Percentiles rank a stretch among this genome's conserved stretches.
Conservation (phyloP, 2,113 vertebrate genomes). For the Nycticryphes semicollaris region DNA sequence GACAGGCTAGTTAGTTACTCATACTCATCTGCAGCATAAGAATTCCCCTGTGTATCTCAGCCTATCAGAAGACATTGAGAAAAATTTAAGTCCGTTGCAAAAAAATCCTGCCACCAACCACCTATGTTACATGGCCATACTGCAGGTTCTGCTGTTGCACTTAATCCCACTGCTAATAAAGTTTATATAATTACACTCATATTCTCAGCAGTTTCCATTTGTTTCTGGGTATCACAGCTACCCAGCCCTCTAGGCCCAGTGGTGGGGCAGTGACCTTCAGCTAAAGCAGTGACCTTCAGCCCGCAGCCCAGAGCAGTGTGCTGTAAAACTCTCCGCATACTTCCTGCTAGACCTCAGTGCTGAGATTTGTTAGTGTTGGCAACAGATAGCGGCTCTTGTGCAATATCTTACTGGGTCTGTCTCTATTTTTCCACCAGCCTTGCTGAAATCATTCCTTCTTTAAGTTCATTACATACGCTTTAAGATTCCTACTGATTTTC, state of each 20-base stretch:
- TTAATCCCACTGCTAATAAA: background rate
- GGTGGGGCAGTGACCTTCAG: too few species aligned
- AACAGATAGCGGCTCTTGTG: background rate
- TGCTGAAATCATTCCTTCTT: background rate
- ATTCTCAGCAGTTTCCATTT: background rate
- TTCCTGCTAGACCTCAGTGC: background rate
- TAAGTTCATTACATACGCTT: background rate
- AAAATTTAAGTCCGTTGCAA: background rate
- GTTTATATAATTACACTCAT: background rate
- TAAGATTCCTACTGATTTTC: background rate
- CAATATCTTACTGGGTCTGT: conserved; percentile 14
- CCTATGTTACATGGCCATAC: background rate
- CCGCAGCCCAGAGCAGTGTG: background rate
- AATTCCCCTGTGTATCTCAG: background rate
- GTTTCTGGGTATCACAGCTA: background rate
- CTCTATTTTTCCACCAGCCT: conserved; percentile 38
- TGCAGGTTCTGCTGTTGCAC: background rate
- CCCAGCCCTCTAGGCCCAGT: background rate
- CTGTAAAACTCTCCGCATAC: background rate
- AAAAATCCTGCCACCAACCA: background rate
- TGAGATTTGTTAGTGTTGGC: conserved; percentile 11
- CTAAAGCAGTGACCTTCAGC: background rate
- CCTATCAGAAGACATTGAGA: accelerated
- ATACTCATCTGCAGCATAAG: background rate
- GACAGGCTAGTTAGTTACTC: background rate